Evolutionary conservation across 1,140 invertebrate species (phyloP), one percentile per base, ranked within the genome.

Genomic region (Rhopalosiphum maidis): DNA sequence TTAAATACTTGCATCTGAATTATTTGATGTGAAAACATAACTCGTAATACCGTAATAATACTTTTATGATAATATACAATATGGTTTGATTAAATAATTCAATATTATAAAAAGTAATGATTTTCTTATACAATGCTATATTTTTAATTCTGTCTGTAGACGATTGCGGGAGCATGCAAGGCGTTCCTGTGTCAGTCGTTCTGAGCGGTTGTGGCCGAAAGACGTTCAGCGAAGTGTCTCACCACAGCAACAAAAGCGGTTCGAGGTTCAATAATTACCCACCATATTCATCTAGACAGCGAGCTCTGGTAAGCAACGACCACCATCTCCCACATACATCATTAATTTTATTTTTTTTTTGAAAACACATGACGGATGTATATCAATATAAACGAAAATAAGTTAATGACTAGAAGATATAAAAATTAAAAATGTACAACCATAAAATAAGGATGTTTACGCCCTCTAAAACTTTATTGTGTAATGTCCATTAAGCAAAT

Each of bases 161-260:
- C 25, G 91, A 93, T 86, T 93, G 91, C 35, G 94, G 94, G n/a
- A 93, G 87, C 37, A 41, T 91, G 54, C 87, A 55, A 35, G 94
- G 94, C 22, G 94, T 94, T 43, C 94, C 94, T 9, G 94, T 94
- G 0, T 94, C 94, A 8, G 89, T 94, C 41, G 93, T 95, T 15
- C 90, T 94, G 22, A 94, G 94, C 6, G 93, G 94, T 30, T 94
- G 94, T 83, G 94, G 94, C 6, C 94, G 94, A 30, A 94, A 94
- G 87, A 94, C 94, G 9, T 90, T 95, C 83, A 94, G 94, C 15
- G 94, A 95, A 88, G 83, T 94, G 37, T 94, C 94, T 30, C 88
- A 93, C 41, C 77, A 85, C 8, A 93, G 82, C 35, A 55, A 41
- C 25, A 85, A 83, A 35, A 83, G 90, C 23, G 91, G 91, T 55